These are phyloP conservation scores for Subanguina moxae DNA, from an alignment of 1,140 invertebrate species.

Conservation along the genomic window DNA sequence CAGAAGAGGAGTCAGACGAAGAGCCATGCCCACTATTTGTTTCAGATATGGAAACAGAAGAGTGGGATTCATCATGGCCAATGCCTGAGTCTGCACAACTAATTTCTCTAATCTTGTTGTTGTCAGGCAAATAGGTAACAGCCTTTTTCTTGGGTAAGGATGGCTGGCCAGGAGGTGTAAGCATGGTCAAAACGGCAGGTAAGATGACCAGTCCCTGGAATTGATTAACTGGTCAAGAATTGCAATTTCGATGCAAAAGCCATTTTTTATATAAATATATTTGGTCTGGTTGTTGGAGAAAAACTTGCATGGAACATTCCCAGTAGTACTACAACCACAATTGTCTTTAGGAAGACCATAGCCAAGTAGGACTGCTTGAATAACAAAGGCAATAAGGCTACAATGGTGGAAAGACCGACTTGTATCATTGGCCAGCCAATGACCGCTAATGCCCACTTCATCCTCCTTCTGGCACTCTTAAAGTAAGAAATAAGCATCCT, in stretches of 20 bases:
- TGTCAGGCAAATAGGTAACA: slow-evolving; percentile 3
- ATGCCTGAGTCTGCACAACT: neutral
- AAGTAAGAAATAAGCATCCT: slow-evolving; percentile 1
- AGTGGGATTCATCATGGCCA: neutral
- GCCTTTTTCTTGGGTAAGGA: neutral
- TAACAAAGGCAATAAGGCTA: slow-evolving; percentile 51
- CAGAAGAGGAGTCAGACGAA: slow-evolving; percentile 23
- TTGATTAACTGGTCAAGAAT: too few relatives aligned
- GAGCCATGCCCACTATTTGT: neutral
- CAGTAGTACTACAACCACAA: slow-evolving; percentile 53
- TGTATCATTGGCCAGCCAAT: slow-evolving; percentile 57
- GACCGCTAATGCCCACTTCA: slow-evolving; percentile 44
- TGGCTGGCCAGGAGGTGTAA: slow-evolving; percentile 20
- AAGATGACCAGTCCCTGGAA: slow-evolving; percentile 41
- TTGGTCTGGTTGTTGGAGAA: too few relatives aligned
- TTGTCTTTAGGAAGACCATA: slow-evolving; percentile 54
- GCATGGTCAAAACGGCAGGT: slow-evolving; percentile 47
- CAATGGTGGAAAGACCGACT: slow-evolving; percentile 56
- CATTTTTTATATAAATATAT: too few relatives aligned
- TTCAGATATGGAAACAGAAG: neutral
- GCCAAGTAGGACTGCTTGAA: slow-evolving; percentile 57
- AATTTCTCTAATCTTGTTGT: slow-evolving; percentile 1
- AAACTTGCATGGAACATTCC: slow-evolving; percentile 50
- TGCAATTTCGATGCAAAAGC: too few relatives aligned
- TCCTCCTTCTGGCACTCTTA: slow-evolving; percentile 43